These are phyloP conservation scores for Pseudotriccus pelzelni DNA, from an alignment of 2,797 vertebrate species.

Conservation along the genomic window DNA sequence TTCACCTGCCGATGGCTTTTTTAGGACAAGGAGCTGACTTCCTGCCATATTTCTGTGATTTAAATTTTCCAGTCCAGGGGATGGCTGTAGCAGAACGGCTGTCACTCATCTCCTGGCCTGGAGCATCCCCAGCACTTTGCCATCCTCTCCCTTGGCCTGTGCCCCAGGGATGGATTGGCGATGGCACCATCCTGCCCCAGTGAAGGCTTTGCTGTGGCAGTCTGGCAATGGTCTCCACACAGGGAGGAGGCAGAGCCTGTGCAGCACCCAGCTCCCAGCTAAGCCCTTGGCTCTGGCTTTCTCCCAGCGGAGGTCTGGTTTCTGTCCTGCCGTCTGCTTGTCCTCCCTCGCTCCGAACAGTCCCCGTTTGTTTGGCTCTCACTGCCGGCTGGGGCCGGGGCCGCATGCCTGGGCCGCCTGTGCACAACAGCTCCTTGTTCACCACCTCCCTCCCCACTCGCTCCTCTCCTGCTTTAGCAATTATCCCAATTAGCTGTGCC, in stretches of 20 bases:
- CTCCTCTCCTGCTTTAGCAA: constrained; percentile 48
- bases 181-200: neutral
- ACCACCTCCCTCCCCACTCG: neutral
- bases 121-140: neutral
- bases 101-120: neutral
- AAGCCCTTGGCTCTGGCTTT: constrained; percentile 42
- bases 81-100: neutral
- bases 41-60: neutral
- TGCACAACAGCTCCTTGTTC: constrained; percentile 62
- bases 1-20: neutral
- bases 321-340: constrained; percentile 34
- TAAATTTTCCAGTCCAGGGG: neutral
- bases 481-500: constrained; percentile 44
- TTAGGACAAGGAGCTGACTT: neutral
- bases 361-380: constrained; percentile 42
- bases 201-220: neutral
- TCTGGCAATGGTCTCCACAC: fast-evolving
- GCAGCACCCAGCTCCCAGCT: constrained; percentile 10
- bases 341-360: constrained; percentile 29
- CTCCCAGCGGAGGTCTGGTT: constrained; percentile 20
- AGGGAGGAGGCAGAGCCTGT: fast-evolving
- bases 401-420: constrained; percentile 20
- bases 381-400: constrained; percentile 14
- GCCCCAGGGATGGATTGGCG: fast-evolving
- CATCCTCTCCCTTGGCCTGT: neutral